A percentile compares a stretch with the other conserved stretches of the same genome.
These are phyloP conservation scores for Leptopilina drosophilae DNA, from an alignment of 2,888 invertebrate genomes.

Conservation along the genomic window DNA sequence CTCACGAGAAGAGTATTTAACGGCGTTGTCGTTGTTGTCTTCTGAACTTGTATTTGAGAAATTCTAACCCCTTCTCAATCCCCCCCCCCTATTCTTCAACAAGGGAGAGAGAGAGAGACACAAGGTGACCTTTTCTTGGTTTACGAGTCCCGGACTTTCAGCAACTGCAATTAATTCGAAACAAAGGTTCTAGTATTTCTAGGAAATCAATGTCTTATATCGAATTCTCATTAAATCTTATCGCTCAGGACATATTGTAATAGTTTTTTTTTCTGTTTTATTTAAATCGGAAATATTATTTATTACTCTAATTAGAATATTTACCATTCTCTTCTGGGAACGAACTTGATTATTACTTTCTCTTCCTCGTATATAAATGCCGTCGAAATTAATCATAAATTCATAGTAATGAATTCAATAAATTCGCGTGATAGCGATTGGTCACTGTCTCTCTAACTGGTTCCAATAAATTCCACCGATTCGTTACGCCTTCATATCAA, in stretches of 20 bases:
- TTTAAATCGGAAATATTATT: not conserved
- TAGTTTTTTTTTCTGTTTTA: not conserved
- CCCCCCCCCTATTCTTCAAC: too few relatives aligned
- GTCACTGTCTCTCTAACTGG: slow-evolving; percentile 20
- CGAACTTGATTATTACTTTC: not conserved
- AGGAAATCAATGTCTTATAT: slow-evolving; percentile 2
- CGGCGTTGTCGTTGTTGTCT: slow-evolving; percentile 6
- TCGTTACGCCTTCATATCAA: not conserved
- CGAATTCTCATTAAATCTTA: too few relatives aligned
- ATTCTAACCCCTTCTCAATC: slow-evolving; percentile 1
- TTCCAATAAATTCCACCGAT: slow-evolving; percentile 10
- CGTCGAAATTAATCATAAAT: not conserved
- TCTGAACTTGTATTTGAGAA: slow-evolving; percentile 34
- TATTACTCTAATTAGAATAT: slow-evolving; percentile 3
- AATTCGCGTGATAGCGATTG: slow-evolving; percentile 4
- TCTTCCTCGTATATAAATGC: not conserved
- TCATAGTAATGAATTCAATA: slow-evolving; percentile 10
- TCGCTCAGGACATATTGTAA: not conserved
- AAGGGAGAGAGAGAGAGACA: not conserved
- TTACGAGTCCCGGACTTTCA: slow-evolving; percentile 29
- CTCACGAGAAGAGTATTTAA: slow-evolving; percentile 16
- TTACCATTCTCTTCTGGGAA: not conserved
- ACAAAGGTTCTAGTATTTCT: slow-evolving; percentile 24
- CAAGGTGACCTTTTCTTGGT: slow-evolving; percentile 35
- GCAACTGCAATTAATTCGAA: slow-evolving; percentile 22